Percentiles rank a stretch among this genome's conserved stretches.
These are phyloP conservation scores for Pantherophis alleghaniensis DNA, from an alignment of 2,797 vertebrate genomes.

Conservation along the genomic window DNA sequence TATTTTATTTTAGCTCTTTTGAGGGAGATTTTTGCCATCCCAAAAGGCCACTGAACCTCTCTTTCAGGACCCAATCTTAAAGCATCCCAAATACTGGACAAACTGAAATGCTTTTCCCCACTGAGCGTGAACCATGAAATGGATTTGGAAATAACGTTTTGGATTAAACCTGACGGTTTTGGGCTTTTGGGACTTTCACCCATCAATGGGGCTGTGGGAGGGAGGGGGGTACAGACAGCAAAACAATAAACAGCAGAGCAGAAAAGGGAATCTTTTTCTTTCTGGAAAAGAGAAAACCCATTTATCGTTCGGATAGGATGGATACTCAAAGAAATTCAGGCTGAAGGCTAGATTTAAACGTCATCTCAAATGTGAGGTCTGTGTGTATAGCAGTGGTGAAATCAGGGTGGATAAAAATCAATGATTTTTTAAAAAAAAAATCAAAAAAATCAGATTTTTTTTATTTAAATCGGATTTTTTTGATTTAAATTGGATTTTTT, in stretches of 20 bases:
- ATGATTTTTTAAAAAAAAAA: too few relatives aligned
- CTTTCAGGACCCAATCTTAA: conserved; percentile 32
- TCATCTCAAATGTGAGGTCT: background rate
- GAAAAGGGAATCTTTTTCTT: conserved; percentile 19
- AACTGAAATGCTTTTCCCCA: conserved; percentile 54
- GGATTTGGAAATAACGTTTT: conserved; percentile 55
- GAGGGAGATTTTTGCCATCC: conserved; percentile 7
- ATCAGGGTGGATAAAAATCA: too few relatives aligned
- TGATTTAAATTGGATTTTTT: too few relatives aligned
- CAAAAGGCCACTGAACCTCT: conserved; percentile 48
- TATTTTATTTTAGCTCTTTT: conserved; percentile 35
- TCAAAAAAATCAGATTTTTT: too few relatives aligned
- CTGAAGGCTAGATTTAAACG: background rate
- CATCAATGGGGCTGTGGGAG: background rate
- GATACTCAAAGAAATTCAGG: background rate
- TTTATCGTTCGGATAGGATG: background rate
- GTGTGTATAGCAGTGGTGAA: too few relatives aligned
- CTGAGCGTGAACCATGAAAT: conserved; percentile 60
- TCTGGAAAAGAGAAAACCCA: background rate
- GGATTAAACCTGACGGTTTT: conserved; percentile 54
- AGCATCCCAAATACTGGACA: conserved; percentile 49
- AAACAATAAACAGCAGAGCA: background rate
- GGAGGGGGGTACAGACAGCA: conserved; percentile 42
- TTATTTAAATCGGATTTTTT: too few relatives aligned
- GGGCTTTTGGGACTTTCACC: background rate